These are phyloP conservation scores for Pollenia angustigena DNA, from an alignment of 2,888 invertebrate genomes.

Conservation along the genomic window DNA sequence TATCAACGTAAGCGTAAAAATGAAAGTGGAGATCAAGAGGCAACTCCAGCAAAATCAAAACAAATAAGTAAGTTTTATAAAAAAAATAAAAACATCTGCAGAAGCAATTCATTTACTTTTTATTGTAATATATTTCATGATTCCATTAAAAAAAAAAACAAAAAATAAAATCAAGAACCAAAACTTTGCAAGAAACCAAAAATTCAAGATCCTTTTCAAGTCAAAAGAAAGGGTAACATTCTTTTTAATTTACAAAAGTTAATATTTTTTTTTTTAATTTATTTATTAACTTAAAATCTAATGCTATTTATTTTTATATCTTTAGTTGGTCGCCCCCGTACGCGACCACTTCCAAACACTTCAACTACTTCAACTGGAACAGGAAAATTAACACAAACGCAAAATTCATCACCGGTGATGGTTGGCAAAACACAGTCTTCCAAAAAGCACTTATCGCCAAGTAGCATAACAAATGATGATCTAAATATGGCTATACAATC, in stretches of 20 bases:
- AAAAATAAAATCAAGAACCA: conserved; percentile 59
- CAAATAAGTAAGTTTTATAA: conserved; percentile 74
- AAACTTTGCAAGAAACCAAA: conserved; percentile 76
- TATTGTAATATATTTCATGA: conserved; percentile 39
- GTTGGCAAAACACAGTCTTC: conserved; percentile 33
- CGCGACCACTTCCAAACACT: conserved; percentile 79
- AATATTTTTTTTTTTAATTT: conserved; percentile 15
- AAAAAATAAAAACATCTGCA: conserved; percentile 62
- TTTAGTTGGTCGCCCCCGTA: conserved; percentile 85
- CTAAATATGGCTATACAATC: conserved; percentile 84
- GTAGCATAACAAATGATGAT: conserved; percentile 78
- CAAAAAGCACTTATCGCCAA: conserved; percentile 55
- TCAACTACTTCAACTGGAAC: conserved; percentile 58
- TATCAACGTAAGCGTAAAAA: conserved; percentile 85
- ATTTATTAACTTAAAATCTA: conserved; percentile 18
- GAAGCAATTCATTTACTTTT: not conserved
- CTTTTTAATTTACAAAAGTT: conserved; percentile 28
- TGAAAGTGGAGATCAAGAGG: conserved; percentile 84
- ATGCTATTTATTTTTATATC: conserved; percentile 1
- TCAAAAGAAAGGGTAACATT: conserved; percentile 83
- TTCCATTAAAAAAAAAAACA: conserved; percentile 48
- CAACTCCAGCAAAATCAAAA: conserved; percentile 79
- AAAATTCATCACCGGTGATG: conserved; percentile 45
- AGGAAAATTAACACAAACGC: conserved; percentile 62
- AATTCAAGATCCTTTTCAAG: conserved; percentile 82